Percentiles rank a stretch among this genome's conserved stretches.
Evolutionary conservation across 1,140 invertebrate genomes (phyloP).

Genomic region (Drosophila lini): DNA sequence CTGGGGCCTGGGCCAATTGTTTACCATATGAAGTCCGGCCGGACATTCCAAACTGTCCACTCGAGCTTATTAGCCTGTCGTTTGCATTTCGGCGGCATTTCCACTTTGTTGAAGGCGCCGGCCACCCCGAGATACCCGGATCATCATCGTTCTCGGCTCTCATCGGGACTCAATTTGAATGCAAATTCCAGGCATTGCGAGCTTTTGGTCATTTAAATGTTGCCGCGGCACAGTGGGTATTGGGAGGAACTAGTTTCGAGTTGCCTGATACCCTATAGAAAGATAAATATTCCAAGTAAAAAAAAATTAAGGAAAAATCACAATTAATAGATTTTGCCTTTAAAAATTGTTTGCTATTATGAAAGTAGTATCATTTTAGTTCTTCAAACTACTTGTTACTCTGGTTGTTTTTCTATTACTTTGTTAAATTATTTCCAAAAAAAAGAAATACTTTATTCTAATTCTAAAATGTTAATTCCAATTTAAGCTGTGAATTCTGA

Average conservation of each 20-base stretch:
- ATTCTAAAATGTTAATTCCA: neutral
- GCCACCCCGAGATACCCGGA: slow-evolving; percentile 13
- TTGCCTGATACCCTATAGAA: neutral
- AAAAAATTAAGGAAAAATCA: no score
- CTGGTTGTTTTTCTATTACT: neutral
- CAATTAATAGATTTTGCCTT: no score
- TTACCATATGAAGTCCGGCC: slow-evolving; percentile 75
- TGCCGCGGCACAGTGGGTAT: slow-evolving; percentile 36
- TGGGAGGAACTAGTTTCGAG: no score
- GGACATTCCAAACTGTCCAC: slow-evolving; percentile 74
- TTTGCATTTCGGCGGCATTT: slow-evolving; percentile 79
- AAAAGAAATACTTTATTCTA: neutral
- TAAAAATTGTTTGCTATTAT: no score
- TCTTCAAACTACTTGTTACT: neutral
- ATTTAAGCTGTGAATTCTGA: slow-evolving; percentile 1
- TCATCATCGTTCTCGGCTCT: neutral
- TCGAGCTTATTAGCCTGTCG: slow-evolving; percentile 79
- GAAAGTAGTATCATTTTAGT: no score
- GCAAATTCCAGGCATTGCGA: slow-evolving; percentile 71
- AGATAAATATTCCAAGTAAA: neutral
- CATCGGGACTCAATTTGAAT: slow-evolving; percentile 64
- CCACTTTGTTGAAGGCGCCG: slow-evolving; percentile 44
- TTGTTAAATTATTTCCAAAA: neutral
- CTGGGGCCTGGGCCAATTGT: slow-evolving; percentile 61
- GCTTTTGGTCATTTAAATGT: slow-evolving; percentile 74